Evolutionary conservation across 2,888 invertebrate species (phyloP).

Genomic region (Drosophila paucipuncta): DNA sequence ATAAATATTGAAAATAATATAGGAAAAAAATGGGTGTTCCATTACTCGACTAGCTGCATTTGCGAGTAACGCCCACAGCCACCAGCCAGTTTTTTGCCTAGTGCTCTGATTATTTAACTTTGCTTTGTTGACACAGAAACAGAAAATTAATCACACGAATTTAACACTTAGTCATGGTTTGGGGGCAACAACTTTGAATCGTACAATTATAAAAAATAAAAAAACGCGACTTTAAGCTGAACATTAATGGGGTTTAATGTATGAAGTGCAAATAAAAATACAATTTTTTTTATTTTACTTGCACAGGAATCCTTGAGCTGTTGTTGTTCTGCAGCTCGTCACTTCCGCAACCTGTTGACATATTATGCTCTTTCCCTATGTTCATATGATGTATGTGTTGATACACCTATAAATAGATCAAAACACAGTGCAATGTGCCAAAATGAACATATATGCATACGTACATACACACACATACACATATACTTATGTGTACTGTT

Average conservation of each 20-base stretch:
- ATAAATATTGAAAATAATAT: conserved; percentile 18
- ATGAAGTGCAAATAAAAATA: not conserved
- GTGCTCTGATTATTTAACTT: conserved; percentile 46
- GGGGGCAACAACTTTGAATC: conserved; percentile 8
- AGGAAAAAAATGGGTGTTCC: conserved; percentile 55
- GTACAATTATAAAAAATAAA: not conserved
- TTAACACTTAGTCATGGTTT: conserved; percentile 40
- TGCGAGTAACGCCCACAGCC: conserved; percentile 34
- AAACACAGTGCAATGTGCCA: conserved; percentile 74
- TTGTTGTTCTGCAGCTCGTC: conserved; percentile 20
- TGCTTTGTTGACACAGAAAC: conserved; percentile 48
- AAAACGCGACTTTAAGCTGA: not conserved
- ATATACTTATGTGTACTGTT: conserved; percentile 6
- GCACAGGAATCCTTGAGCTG: conserved; percentile 40
- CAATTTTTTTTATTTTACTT: conserved; percentile 29
- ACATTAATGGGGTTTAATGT: not conserved
- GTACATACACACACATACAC: not conserved
- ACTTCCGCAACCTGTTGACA: conserved; percentile 78
- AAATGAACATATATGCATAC: conserved; percentile 32
- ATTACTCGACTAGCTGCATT: conserved; percentile 15
- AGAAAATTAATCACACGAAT: conserved; percentile 29
- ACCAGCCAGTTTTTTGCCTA: conserved; percentile 18
- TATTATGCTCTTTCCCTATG: conserved; percentile 37
- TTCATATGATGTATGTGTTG: conserved; percentile 29
- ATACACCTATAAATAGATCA: conserved; percentile 64